Evolutionary conservation across 1,140 invertebrate genomes (phyloP), one percentile per base, ranked within the genome.

Genomic region (Drosophila repleta): DNA sequence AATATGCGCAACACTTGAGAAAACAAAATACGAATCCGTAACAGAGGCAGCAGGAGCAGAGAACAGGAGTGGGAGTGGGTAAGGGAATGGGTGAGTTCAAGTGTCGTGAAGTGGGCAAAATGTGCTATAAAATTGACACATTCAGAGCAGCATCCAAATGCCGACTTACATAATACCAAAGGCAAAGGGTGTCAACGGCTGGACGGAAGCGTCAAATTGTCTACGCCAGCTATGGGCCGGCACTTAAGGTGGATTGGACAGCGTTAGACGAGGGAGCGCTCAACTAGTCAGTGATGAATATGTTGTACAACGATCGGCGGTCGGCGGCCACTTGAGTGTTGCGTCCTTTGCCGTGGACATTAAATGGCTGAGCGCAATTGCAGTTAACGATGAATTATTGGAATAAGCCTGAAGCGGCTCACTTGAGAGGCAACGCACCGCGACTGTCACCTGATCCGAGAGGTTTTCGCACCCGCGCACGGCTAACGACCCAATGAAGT

Each of bases 131-230:
- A 88, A 74, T 77, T 88, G 79, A 88, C 83, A 88, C 84, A 88
- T 88, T 64, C 53, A 48, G 75, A 49, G 66, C 80, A 76, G 41
- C 24, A 46, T 21, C 65, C 24, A 46, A 57, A 37, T 43, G 7
- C 21, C 60, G 29, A 64, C 65, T 77, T 87, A 71, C 56, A 60
- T 74, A 82, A 88, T 65, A 73, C 45, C 46, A 49, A 49, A 20
- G 53, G 53, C 43, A 74, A 87, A 79, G 83, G 83, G 79, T 79
- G 83, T 73, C 48, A 75, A 73, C 67, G 8, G 8, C 15, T 73
- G 62, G 69, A 78, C 87, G 87, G 87, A 90, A 90, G 87, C 87
- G 87, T 90, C 87, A 69, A 77, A 90, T 90, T 90, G 87, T 90
- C 87, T 90, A 90, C 82, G 87, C 79, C 69, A 43, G 64, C 63